A percentile compares a stretch with the other conserved stretches of the same genome.
phyloP scores from a whole-genome alignment of 1,140 invertebrate genomes.

The Tetragnatha versicolor region DNA sequence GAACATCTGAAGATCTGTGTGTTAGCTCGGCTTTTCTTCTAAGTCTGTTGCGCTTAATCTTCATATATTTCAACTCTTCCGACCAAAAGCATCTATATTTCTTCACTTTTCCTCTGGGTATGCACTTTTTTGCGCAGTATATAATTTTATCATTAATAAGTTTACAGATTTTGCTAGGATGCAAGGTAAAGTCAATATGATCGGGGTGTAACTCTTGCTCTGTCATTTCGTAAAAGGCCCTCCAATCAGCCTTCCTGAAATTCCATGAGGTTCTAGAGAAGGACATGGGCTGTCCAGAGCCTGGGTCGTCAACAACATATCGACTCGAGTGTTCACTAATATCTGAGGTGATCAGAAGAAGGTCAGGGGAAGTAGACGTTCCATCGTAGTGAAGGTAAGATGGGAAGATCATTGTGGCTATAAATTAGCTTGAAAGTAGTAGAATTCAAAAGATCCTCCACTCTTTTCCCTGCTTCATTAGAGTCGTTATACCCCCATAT shows the following conservation, averaged over 20 bases:
- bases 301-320: background rate
- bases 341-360: background rate
- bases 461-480: background rate
- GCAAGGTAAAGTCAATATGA: background rate
- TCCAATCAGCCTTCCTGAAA: background rate
- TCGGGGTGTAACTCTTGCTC: background rate
- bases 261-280: background rate
- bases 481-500: background rate
- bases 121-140: background rate
- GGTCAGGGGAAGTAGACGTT: background rate
- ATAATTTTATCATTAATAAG: background rate
- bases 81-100: background rate
- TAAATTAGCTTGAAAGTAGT: background rate
- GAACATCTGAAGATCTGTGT: background rate
- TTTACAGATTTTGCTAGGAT: background rate
- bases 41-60: background rate
- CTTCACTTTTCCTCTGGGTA: background rate
- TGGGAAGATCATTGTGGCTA: background rate
- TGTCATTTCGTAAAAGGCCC: too few relatives aligned
- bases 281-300: background rate
- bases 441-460: slow-evolving; percentile 1
- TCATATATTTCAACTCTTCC: background rate
- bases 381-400: background rate
- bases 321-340: background rate
- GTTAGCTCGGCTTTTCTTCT: slow-evolving; percentile 20